These are phyloP conservation scores for Nannospalax galili DNA, from an alignment of 2,113 vertebrate genomes.

Conservation along the genomic window DNA sequence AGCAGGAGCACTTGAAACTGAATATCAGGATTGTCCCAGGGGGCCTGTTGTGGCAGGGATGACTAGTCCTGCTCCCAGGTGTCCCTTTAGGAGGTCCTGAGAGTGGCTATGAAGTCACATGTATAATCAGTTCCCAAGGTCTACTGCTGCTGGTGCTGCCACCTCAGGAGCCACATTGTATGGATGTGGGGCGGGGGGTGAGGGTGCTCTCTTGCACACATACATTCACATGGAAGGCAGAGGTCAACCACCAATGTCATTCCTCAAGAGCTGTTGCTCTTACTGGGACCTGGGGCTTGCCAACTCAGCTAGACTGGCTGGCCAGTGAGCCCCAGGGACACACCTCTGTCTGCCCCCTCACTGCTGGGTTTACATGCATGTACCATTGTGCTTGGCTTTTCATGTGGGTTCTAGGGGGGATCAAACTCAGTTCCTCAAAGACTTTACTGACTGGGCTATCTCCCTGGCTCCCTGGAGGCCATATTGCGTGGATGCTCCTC, in stretches of 20 bases:
- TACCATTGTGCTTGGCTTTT: background rate
- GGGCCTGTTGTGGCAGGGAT: background rate
- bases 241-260: no score
- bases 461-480: background rate
- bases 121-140: background rate
- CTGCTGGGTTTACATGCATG: background rate
- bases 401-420: background rate
- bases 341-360: background rate
- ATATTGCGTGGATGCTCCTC: background rate
- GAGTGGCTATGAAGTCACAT: background rate
- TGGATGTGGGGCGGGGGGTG: no score
- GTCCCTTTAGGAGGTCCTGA: background rate
- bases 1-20: background rate
- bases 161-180: no score
- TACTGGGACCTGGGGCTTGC: no score
- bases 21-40: background rate
- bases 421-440: background rate
- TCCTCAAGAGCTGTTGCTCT: background rate
- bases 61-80: no score
- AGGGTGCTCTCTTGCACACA: no score
- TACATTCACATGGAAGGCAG: no score
- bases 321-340: no score
- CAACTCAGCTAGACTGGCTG: background rate
- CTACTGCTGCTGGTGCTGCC: no score
- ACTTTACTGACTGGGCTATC: background rate